phyloP scores from a whole-genome alignment of 2,797 vertebrate species.

The Tauraco hartlaubi region DNA sequence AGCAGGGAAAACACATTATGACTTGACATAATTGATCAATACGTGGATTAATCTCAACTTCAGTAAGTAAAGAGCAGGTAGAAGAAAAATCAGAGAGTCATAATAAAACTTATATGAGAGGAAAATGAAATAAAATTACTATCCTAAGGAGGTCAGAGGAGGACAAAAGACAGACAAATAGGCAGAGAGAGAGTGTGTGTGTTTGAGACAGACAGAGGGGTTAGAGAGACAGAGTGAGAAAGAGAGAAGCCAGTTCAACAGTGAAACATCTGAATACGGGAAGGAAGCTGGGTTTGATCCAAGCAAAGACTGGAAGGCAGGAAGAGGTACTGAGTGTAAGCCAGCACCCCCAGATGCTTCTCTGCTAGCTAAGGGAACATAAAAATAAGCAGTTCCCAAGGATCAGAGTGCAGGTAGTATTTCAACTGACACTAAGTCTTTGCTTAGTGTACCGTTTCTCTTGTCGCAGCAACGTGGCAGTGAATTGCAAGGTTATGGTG shows the following conservation, averaged over 20 bases:
- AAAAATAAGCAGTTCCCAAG: not conserved
- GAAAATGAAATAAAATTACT: slow-evolving; percentile 13
- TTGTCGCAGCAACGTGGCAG: not conserved
- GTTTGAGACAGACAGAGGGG: not conserved
- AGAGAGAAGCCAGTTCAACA: not conserved
- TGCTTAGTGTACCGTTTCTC: not conserved
- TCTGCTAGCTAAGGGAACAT: not conserved
- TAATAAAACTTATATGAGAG: not conserved
- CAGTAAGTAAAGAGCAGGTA: not conserved
- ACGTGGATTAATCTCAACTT: not conserved
- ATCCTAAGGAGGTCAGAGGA: not conserved
- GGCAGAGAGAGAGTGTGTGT: not conserved
- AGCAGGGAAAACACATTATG: not conserved
- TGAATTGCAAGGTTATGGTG: not conserved
- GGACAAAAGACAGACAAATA: not conserved
- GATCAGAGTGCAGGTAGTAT: not conserved
- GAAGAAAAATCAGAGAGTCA: not conserved
- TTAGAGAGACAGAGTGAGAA: not conserved
- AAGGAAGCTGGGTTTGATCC: slow-evolving; percentile 11
- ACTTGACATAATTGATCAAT: not conserved
- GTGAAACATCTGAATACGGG: not conserved
- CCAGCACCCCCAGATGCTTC: not conserved
- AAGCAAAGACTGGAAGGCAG: not conserved
- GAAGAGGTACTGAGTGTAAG: not conserved
- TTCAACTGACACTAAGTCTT: not conserved